Conservation (phyloP, 1,140 invertebrate genomes). For the Calephelis virginiensis region DNA sequence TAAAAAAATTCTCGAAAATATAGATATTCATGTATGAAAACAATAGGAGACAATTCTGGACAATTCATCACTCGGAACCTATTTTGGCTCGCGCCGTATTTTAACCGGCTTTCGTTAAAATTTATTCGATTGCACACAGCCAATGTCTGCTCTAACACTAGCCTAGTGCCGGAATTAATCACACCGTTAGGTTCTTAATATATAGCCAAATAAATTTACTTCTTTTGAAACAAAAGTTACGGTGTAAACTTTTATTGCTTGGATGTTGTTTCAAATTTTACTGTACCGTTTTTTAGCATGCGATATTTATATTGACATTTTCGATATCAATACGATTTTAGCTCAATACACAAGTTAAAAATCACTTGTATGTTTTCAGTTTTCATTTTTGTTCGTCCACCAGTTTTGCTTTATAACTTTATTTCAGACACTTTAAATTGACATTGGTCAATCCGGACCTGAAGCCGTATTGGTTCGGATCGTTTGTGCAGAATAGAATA, state of each 20-base stretch:
- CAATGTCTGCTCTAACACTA: constrained; percentile 28
- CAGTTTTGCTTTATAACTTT: no score
- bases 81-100: constrained; percentile 27
- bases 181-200: constrained; percentile 17
- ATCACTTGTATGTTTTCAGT: no score
- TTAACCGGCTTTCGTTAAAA: constrained; percentile 33
- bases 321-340: no score
- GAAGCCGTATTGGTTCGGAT: no score
- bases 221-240: not conserved
- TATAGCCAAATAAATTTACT: constrained; percentile 14
- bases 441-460: no score
- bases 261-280: not conserved
- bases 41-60: not conserved
- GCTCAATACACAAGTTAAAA: no score
- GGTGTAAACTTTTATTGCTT: constrained; percentile 9
- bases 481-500: no score
- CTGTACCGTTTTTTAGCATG: not conserved
- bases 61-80: constrained; percentile 19
- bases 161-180: constrained; percentile 22
- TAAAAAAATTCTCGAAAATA: not conserved
- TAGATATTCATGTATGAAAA: not conserved
- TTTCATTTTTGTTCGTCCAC: no score
- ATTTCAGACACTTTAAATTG: no score
- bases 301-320: no score
- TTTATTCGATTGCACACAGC: constrained; percentile 37